Percentiles rank a stretch among this genome's conserved stretches.
These are phyloP conservation scores for Pyxicephalus adspersus DNA, from an alignment of 2,113 vertebrate species.

Conservation along the genomic window DNA sequence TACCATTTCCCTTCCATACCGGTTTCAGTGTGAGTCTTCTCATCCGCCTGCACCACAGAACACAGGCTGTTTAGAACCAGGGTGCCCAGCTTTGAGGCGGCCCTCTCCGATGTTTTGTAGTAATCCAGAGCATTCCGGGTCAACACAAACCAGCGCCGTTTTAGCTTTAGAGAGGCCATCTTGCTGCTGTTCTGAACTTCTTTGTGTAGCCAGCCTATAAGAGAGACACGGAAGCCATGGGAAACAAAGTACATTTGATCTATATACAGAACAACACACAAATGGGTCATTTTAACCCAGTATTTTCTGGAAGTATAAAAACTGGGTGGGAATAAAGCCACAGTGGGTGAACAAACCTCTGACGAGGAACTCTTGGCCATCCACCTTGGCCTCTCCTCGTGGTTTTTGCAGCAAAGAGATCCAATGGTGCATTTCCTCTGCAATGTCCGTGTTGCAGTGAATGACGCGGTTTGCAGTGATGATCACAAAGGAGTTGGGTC, in stretches of 20 bases:
- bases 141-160: conserved; percentile 92
- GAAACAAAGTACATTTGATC: background rate
- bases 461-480: conserved; percentile 92
- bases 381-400: conserved; percentile 85
- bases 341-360: conserved; percentile 72
- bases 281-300: too few relatives aligned
- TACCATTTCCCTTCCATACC: conserved; percentile 66
- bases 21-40: conserved; percentile 86
- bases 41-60: conserved; percentile 85
- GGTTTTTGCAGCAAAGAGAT: conserved; percentile 91
- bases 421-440: conserved; percentile 96
- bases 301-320: too few relatives aligned
- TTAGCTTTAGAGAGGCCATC: conserved; percentile 86
- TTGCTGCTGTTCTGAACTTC: conserved; percentile 87
- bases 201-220: conserved; percentile 89
- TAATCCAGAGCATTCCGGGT: conserved; percentile 89
- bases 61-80: conserved; percentile 91
- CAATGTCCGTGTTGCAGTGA: conserved; percentile 90
- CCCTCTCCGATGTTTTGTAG: conserved; percentile 86
- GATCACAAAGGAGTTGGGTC: conserved; percentile 93
- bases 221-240: background rate
- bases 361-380: conserved; percentile 90
- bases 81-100: conserved; percentile 87
- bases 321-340: too few relatives aligned
- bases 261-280: too few relatives aligned